Percentiles rank a stretch among this genome's conserved stretches.
phyloP scores from a whole-genome alignment of 2,797 vertebrate species.

The Aldrovandia affinis region DNA sequence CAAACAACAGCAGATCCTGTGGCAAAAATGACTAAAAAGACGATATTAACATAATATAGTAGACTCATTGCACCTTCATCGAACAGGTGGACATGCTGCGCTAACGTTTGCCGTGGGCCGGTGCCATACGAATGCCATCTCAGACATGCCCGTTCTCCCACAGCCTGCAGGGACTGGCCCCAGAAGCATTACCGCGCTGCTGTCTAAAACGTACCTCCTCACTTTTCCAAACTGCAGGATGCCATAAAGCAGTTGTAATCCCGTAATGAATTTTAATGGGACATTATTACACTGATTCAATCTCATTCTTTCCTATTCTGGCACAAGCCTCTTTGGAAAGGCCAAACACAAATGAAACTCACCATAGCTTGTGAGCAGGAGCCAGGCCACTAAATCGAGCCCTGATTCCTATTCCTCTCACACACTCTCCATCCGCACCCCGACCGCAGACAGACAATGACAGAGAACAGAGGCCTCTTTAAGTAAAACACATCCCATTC shows the following conservation, averaged over 20 bases:
- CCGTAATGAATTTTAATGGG: neutral
- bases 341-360: conserved; percentile 12
- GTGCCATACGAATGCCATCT: neutral
- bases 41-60: neutral
- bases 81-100: neutral
- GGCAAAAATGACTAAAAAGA: neutral
- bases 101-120: neutral
- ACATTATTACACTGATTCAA: neutral
- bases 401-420: neutral
- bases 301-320: conserved; percentile 20
- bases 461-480: neutral
- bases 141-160: neutral
- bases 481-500: neutral
- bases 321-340: conserved; percentile 30
- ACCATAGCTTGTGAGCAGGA: neutral
- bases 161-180: neutral
- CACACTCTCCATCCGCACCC: neutral
- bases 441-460: neutral
- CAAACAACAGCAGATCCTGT: neutral
- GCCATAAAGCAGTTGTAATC: neutral
- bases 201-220: neutral
- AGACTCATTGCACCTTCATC: neutral
- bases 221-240: neutral
- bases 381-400: neutral
- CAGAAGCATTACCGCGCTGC: neutral